Percentiles rank a stretch among this genome's conserved stretches.
phyloP scores from a whole-genome alignment of 2,797 vertebrate species.

The Micrastur ruficollis region DNA sequence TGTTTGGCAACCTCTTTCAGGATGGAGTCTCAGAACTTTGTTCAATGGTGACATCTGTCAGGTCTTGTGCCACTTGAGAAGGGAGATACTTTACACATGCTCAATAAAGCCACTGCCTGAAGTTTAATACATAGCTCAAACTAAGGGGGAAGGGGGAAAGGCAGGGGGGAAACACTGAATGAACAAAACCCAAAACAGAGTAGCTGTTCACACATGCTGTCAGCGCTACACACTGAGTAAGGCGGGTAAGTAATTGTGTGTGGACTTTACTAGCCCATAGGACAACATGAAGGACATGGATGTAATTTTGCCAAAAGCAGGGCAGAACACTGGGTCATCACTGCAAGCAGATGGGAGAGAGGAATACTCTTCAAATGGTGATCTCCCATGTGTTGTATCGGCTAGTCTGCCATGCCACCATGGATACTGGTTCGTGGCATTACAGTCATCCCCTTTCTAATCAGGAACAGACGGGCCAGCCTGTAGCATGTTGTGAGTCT shows the following conservation, averaged over 20 bases:
- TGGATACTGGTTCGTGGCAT: fast-evolving
- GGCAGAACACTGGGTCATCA: background rate
- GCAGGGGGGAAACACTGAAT: background rate
- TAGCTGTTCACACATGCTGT: background rate
- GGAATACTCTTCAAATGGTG: background rate
- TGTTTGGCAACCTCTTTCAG: background rate
- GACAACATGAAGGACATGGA: background rate
- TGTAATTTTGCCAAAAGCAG: background rate
- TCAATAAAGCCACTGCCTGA: background rate
- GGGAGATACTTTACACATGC: background rate
- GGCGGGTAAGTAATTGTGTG: no score
- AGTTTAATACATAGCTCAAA: background rate
- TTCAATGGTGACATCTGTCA: background rate
- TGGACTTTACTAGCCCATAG: background rate
- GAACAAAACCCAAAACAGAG: background rate
- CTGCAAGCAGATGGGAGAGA: background rate
- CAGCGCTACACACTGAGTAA: background rate
- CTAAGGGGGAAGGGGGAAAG: background rate
- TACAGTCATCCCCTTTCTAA: no score
- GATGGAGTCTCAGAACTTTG: background rate
- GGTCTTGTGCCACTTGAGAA: background rate
- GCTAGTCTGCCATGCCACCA: background rate
- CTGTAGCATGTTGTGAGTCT: background rate
- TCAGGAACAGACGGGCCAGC: background rate
- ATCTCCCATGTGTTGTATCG: fast-evolving